A percentile compares a stretch with the other conserved stretches of the same genome.
Evolutionary conservation across 2,797 vertebrate genomes (phyloP).

Genomic region (Acanthurus leucopareius): DNA sequence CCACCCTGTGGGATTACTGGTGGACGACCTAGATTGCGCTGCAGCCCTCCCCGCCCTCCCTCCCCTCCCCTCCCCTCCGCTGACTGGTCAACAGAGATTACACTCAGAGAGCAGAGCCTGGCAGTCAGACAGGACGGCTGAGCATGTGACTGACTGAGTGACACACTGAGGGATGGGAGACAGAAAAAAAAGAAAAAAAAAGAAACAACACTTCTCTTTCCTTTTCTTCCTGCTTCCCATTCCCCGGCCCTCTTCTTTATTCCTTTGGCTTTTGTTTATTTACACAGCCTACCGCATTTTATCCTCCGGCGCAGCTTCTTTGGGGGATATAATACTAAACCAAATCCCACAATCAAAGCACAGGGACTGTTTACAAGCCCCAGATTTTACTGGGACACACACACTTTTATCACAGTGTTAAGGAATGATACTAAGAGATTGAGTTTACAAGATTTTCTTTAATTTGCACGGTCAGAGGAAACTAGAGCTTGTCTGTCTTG

Average conservation of each 20-base stretch:
- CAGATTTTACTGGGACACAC: not conserved
- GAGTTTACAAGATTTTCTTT: conserved; percentile 20
- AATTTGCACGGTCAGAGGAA: conserved; percentile 28
- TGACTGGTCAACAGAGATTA: conserved; percentile 73
- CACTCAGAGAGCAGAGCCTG: conserved; percentile 65
- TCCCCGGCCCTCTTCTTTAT: not conserved
- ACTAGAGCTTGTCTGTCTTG: conserved; percentile 1
- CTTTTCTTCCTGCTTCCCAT: conserved; percentile 16
- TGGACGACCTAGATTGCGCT: conserved; percentile 75
- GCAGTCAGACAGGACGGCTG: conserved; percentile 59
- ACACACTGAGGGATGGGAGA: conserved; percentile 57
- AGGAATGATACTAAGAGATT: not conserved
- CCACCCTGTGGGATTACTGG: conserved; percentile 72
- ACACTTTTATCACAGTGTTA: not conserved
- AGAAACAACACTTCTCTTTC: conserved; percentile 11
- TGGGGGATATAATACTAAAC: not conserved
- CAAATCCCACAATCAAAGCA: not conserved
- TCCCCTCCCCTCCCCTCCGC: conserved; percentile 13
- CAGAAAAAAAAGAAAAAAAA: conserved; percentile 24
- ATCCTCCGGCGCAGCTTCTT: not conserved
- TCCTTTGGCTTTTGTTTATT: not conserved
- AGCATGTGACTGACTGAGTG: conserved; percentile 72
- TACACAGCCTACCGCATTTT: not conserved
- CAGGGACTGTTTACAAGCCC: not conserved
- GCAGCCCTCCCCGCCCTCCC: conserved; percentile 37